Conservation (phyloP, 2,888 invertebrate genomes). For the Drosophila pseudotalamancana region DNA sequence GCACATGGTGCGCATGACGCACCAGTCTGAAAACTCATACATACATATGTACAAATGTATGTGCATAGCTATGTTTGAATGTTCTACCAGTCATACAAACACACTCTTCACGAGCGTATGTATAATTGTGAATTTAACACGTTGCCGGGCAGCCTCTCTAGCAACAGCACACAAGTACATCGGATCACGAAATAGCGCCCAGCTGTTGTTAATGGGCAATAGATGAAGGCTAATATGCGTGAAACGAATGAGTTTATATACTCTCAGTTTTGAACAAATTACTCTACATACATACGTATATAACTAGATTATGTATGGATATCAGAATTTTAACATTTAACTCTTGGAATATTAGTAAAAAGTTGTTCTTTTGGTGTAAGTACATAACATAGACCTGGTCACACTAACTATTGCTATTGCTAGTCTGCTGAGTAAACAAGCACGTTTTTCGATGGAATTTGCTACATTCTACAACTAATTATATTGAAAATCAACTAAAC, state of each 20-base stretch:
- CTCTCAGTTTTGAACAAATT: not conserved
- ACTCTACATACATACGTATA: not conserved
- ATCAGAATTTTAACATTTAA: no score
- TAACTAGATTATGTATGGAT: no score
- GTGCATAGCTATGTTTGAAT: no score
- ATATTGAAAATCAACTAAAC: not conserved
- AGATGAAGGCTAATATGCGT: conserved; percentile 9
- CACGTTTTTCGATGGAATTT: conserved; percentile 58
- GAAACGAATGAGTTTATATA: not conserved
- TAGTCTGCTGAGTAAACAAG: conserved; percentile 58
- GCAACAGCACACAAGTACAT: conserved; percentile 17
- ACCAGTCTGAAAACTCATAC: conserved; percentile 15
- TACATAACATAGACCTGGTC: conserved; percentile 26
- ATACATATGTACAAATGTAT: not conserved
- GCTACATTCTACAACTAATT: not conserved
- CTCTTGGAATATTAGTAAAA: conserved; percentile 1
- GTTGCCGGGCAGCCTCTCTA: conserved; percentile 33
- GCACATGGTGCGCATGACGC: conserved; percentile 83
- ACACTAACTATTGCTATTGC: conserved; percentile 23
- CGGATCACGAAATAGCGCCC: conserved; percentile 19
- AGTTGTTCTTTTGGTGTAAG: conserved; percentile 4
- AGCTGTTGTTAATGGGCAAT: conserved; percentile 23
- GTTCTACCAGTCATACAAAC: not conserved
- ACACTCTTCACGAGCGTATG: not conserved
- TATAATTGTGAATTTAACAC: conserved; percentile 28